phyloP scores from a whole-genome alignment of 2,888 invertebrate genomes.

The Rhyacophila evoluta region DNA sequence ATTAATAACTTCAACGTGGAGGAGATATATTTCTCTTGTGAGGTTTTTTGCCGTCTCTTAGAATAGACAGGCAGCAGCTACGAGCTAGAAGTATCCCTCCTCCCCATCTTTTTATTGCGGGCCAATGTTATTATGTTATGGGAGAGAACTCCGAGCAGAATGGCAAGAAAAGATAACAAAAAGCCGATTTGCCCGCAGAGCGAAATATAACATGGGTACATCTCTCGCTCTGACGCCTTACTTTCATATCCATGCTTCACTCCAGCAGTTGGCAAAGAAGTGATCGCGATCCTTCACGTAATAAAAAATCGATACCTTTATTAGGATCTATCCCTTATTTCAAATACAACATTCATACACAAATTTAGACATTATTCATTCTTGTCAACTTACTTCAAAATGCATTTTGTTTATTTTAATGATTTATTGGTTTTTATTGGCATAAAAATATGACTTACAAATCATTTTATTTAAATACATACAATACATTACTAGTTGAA shows the following conservation, averaged over 20 bases:
- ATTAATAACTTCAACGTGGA: background rate
- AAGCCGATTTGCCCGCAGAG: slow-evolving; percentile 54
- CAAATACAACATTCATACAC: too few species aligned
- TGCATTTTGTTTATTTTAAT: too few species aligned
- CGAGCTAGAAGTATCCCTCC: background rate
- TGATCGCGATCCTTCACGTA: too few species aligned
- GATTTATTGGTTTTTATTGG: too few species aligned
- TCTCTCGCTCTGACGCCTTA: background rate
- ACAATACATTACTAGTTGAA: too few species aligned
- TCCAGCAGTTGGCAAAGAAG: too few species aligned
- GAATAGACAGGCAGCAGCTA: slow-evolving; percentile 37
- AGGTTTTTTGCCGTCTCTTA: slow-evolving; percentile 17
- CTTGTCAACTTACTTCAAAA: too few species aligned
- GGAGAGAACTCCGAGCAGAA: slow-evolving; percentile 54
- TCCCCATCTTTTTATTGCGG: slow-evolving; percentile 51
- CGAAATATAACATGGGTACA: slow-evolving; percentile 48
- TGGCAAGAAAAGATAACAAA: slow-evolving; percentile 55
- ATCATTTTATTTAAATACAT: too few species aligned
- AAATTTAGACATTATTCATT: too few species aligned
- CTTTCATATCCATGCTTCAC: background rate
- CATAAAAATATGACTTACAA: too few species aligned
- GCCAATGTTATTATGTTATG: slow-evolving; percentile 54
- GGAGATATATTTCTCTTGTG: background rate
- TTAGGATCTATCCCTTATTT: too few species aligned
- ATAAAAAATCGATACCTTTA: too few species aligned